Conservation (phyloP, 2,888 invertebrate genomes). For the Apamea epomidion region DNA sequence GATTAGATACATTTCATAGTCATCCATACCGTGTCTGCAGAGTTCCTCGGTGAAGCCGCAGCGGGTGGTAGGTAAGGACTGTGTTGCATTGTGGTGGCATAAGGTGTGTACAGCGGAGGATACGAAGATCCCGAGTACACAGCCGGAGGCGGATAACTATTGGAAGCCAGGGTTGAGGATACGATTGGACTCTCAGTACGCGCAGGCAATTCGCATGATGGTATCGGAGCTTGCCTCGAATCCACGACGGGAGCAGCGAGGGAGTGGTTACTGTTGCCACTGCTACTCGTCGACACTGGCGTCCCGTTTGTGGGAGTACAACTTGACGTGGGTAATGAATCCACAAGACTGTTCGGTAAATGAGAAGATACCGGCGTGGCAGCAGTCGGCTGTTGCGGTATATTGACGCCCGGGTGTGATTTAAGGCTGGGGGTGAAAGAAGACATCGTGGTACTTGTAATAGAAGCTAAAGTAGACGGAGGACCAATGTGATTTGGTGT, state of each 20-base stretch:
- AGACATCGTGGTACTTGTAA: constrained; percentile 79
- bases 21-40: constrained; percentile 87
- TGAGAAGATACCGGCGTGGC: constrained; percentile 78
- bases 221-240: constrained; percentile 81
- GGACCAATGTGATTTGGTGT: constrained; percentile 80
- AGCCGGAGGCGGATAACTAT: constrained; percentile 92
- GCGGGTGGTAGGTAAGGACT: constrained; percentile 93
- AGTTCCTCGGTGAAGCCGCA: constrained; percentile 92
- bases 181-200: constrained; percentile 82
- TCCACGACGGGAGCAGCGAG: constrained; percentile 81
- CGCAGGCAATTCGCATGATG: constrained; percentile 88
- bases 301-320: constrained; percentile 76
- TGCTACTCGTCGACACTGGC: constrained; percentile 75
- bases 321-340: constrained; percentile 74
- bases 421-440: constrained; percentile 82
- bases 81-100: constrained; percentile 93
- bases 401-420: constrained; percentile 78
- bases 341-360: constrained; percentile 78
- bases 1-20: background rate
- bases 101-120: constrained; percentile 95
- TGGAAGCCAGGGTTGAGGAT: constrained; percentile 93
- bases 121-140: constrained; percentile 91
- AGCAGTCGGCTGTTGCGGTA: constrained; percentile 73
- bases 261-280: constrained; percentile 81
- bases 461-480: constrained; percentile 75